A percentile compares a stretch with the other conserved stretches of the same genome.
Evolutionary conservation across 2,888 invertebrate species (phyloP).

Genomic region (Adelphocoris suturalis): DNA sequence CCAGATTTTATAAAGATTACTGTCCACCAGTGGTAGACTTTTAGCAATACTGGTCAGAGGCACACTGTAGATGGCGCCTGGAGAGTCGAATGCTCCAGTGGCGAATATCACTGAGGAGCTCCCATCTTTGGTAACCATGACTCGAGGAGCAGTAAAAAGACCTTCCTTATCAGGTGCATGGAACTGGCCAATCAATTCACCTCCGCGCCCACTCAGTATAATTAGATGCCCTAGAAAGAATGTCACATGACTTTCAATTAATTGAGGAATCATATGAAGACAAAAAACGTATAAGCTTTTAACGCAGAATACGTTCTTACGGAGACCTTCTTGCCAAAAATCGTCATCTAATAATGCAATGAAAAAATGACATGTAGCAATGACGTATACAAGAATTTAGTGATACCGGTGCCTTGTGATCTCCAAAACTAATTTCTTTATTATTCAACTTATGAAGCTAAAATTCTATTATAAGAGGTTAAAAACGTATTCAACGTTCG

Average conservation of each 20-base stretch:
- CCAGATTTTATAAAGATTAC: conserved; percentile 67
- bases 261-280: neutral
- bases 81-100: conserved; percentile 86
- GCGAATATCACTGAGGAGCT: conserved; percentile 84
- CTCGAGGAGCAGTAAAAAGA: conserved; percentile 87
- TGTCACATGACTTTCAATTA: neutral
- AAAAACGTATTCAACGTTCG: too few relatives aligned
- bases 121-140: conserved; percentile 83
- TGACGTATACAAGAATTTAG: too few relatives aligned
- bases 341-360: too few relatives aligned
- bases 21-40: neutral
- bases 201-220: conserved; percentile 85
- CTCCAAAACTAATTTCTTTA: too few relatives aligned
- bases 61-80: conserved; percentile 85
- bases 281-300: too few relatives aligned
- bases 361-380: too few relatives aligned
- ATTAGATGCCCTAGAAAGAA: conserved; percentile 82
- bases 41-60: conserved; percentile 79
- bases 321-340: too few relatives aligned
- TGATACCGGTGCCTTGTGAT: too few relatives aligned
- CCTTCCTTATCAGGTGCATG: conserved; percentile 84
- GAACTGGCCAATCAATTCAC: conserved; percentile 83
- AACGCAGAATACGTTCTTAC: too few relatives aligned
- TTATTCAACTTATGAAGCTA: too few relatives aligned
- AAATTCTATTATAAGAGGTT: too few relatives aligned